Percentiles rank a stretch among this genome's conserved stretches.
These are phyloP conservation scores for Axea sp. DNA, from an alignment of 2,888 invertebrate species.

Conservation along the genomic window DNA sequence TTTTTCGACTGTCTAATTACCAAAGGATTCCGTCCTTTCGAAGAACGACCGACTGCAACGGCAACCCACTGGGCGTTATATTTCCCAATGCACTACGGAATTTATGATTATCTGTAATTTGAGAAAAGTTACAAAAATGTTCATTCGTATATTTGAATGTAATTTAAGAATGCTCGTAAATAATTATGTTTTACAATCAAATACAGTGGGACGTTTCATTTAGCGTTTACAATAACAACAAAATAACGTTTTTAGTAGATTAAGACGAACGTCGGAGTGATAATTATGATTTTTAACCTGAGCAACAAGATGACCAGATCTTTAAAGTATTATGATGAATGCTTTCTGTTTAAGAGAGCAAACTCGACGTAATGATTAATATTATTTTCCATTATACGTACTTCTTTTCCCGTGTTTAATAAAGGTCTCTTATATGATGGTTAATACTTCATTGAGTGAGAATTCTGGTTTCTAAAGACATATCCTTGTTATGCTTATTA, in stretches of 20 bases:
- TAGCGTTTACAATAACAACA: slow-evolving; percentile 10
- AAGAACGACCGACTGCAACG: slow-evolving; percentile 58
- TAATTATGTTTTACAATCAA: slow-evolving; percentile 18
- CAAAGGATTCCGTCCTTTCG: slow-evolving; percentile 71
- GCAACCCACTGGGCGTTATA: slow-evolving; percentile 65
- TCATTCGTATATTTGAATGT: slow-evolving; percentile 26
- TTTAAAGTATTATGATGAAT: no score
- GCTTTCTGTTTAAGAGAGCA: no score
- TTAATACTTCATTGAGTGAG: no score
- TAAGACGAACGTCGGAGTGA: neutral
- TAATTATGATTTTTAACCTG: neutral
- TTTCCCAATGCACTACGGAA: slow-evolving; percentile 42
- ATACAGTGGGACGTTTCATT: slow-evolving; percentile 13
- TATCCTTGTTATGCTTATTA: slow-evolving; percentile 37
- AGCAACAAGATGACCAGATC: no score
- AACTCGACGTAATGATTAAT: no score
- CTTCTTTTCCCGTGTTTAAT: no score
- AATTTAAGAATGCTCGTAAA: slow-evolving; percentile 49
- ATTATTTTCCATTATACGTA: no score
- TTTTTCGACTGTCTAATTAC: slow-evolving; percentile 70
- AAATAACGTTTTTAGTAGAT: slow-evolving; percentile 21
- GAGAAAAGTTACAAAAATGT: slow-evolving; percentile 46
- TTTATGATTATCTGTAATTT: slow-evolving; percentile 55
- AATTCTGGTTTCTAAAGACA: slow-evolving; percentile 15
- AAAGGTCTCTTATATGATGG: no score